A percentile compares a stretch with the other conserved stretches of the same genome.
Evolutionary conservation across 2,888 invertebrate species (phyloP).

Genomic region (Catocala sponsa): DNA sequence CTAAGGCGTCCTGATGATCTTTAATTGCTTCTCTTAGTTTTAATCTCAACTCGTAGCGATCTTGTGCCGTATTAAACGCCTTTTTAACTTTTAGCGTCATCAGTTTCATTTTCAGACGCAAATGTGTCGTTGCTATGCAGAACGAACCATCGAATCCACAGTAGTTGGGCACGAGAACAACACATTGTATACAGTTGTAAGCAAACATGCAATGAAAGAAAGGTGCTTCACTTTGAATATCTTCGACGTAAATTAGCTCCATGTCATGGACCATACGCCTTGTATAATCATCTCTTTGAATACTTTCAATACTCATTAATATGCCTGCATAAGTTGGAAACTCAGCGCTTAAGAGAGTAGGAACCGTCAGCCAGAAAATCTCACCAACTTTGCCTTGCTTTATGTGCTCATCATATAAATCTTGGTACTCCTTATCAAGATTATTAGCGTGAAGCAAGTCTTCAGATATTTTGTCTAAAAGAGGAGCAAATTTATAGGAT

Average conservation of each 20-base stretch:
- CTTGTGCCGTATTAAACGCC: slow-evolving; percentile 59
- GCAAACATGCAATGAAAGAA: slow-evolving; percentile 71
- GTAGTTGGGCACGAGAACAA: slow-evolving; percentile 64
- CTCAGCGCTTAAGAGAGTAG: slow-evolving; percentile 60
- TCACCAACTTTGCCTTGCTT: slow-evolving; percentile 63
- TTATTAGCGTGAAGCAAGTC: slow-evolving; percentile 68
- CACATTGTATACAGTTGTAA: slow-evolving; percentile 63
- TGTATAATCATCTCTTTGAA: slow-evolving; percentile 61
- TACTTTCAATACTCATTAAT: slow-evolving; percentile 62
- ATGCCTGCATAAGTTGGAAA: slow-evolving; percentile 69
- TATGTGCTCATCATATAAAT: slow-evolving; percentile 65
- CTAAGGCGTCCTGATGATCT: slow-evolving; percentile 69
- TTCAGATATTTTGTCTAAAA: slow-evolving; percentile 64
- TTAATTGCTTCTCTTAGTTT: slow-evolving; percentile 61
- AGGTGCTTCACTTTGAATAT: slow-evolving; percentile 70
- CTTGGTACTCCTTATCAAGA: slow-evolving; percentile 63
- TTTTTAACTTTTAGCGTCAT: slow-evolving; percentile 60
- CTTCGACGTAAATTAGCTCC: slow-evolving; percentile 66
- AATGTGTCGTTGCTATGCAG: slow-evolving; percentile 72
- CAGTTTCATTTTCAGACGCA: slow-evolving; percentile 71
- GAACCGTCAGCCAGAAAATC: slow-evolving; percentile 65
- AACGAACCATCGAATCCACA: slow-evolving; percentile 74
- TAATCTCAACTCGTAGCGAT: slow-evolving; percentile 52
- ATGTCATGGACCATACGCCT: slow-evolving; percentile 74
- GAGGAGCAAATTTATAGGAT: slow-evolving; percentile 56